A percentile compares a stretch with the other conserved stretches of the same genome.
Evolutionary conservation across 2,888 invertebrate species (phyloP).

Genomic region (Melanostoma mellinum): DNA sequence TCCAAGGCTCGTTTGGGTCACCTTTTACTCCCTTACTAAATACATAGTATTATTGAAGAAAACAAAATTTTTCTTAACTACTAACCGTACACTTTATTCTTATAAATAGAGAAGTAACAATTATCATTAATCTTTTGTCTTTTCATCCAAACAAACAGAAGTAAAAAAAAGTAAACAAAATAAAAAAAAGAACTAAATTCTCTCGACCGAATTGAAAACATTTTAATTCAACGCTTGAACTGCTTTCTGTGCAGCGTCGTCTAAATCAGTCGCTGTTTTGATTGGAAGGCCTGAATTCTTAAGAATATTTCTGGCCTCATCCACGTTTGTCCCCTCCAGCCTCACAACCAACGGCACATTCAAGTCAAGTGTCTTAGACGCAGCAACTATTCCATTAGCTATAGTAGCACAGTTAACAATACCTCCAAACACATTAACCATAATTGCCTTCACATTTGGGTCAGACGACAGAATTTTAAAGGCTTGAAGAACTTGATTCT

Average conservation of each 20-base stretch:
- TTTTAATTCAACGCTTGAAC: conserved; percentile 83
- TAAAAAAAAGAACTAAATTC: background rate
- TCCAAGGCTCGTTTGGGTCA: too few species aligned
- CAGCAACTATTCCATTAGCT: conserved; percentile 96
- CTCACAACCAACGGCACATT: conserved; percentile 95
- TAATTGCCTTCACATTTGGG: conserved; percentile 94
- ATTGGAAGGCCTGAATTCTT: conserved; percentile 92
- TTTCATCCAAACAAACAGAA: background rate
- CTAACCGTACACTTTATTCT: too few species aligned
- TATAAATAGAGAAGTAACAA: too few species aligned
- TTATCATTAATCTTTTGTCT: too few species aligned
- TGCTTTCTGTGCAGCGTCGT: conserved; percentile 95
- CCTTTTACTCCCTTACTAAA: too few species aligned
- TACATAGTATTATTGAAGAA: too few species aligned
- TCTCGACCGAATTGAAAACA: background rate
- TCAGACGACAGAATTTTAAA: conserved; percentile 94
- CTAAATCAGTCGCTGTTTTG: conserved; percentile 91
- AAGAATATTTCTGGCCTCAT: conserved; percentile 91
- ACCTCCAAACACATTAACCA: conserved; percentile 99
- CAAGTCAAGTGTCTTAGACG: conserved; percentile 90
- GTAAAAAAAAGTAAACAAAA: background rate
- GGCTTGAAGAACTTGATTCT: conserved; percentile 96
- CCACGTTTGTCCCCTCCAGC: conserved; percentile 97
- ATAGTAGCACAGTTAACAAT: conserved; percentile 99
- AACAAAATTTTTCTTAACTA: too few species aligned